These are phyloP conservation scores for Gallirallus australis DNA, from an alignment of 2,797 vertebrate species.

Conservation along the genomic window DNA sequence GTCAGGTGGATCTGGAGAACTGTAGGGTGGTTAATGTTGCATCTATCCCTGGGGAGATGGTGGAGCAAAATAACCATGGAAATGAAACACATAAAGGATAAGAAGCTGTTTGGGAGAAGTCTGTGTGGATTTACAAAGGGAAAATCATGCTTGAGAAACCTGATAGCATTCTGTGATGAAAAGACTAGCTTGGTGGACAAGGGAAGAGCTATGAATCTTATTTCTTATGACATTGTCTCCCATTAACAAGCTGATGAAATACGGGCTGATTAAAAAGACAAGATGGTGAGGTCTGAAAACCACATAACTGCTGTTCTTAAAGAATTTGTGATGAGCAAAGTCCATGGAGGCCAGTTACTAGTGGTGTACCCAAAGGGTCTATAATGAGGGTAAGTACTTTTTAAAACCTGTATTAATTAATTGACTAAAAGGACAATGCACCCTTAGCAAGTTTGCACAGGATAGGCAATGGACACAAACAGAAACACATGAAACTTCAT, in stretches of 20 bases:
- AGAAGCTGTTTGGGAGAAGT: not conserved
- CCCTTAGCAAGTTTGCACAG: not conserved
- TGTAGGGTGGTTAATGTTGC: rapidly evolving
- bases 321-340: not conserved
- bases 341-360: not conserved
- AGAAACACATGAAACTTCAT: not conserved
- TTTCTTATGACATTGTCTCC: rapidly evolving
- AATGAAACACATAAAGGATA: not conserved
- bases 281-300: not conserved
- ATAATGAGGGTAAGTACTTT: not conserved
- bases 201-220: not conserved
- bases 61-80: not conserved
- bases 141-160: not conserved
- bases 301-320: not conserved
- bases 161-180: not conserved
- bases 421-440: not conserved
- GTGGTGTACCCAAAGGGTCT: not conserved
- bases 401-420: not conserved
- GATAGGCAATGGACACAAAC: not conserved
- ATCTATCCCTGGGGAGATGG: rapidly evolving
- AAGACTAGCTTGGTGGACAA: not conserved
- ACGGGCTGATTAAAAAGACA: not conserved
- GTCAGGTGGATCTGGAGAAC: not conserved
- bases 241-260: not conserved
- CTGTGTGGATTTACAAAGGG: not conserved